phyloP scores from a whole-genome alignment of 2,888 invertebrate genomes.

The Scaptomyza flava region DNA sequence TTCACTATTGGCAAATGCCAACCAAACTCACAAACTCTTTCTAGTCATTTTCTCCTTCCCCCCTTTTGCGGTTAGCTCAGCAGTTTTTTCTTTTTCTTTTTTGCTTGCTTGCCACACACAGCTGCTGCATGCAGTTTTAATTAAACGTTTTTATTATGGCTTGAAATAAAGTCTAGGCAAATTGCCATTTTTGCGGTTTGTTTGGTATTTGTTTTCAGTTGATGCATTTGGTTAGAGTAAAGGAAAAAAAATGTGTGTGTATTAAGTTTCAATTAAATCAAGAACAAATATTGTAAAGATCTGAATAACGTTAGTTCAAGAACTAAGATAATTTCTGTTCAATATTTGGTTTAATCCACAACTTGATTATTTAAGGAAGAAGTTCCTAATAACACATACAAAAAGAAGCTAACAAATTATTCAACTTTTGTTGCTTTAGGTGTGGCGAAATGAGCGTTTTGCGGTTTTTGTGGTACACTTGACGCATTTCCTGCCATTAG shows the following conservation, averaged over 20 bases:
- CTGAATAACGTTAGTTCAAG: background rate
- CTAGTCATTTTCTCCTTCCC: background rate
- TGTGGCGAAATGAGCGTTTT: slow-evolving; percentile 1
- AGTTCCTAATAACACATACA: no score
- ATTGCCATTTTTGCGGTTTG: slow-evolving; percentile 26
- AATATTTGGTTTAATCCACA: no score
- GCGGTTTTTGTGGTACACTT: slow-evolving; percentile 41
- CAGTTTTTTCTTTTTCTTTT: slow-evolving; percentile 36
- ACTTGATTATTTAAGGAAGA: no score
- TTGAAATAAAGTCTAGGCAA: slow-evolving; percentile 16
- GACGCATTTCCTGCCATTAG: slow-evolving; percentile 24
- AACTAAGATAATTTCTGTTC: background rate
- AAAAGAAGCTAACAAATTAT: no score
- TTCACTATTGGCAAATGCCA: slow-evolving; percentile 48
- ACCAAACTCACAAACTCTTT: slow-evolving; percentile 1
- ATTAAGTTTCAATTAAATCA: background rate
- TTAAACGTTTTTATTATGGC: slow-evolving; percentile 47
- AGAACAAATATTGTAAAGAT: background rate
- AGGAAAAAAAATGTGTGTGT: background rate
- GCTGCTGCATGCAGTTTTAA: slow-evolving; percentile 67
- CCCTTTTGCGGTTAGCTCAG: slow-evolving; percentile 54
- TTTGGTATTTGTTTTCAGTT: background rate
- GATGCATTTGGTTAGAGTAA: background rate
- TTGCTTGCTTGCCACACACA: slow-evolving; percentile 29
- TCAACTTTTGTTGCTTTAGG: background rate